These are phyloP conservation scores for Fukomys damarensis DNA, from an alignment of 2,113 vertebrate species.

Conservation along the genomic window DNA sequence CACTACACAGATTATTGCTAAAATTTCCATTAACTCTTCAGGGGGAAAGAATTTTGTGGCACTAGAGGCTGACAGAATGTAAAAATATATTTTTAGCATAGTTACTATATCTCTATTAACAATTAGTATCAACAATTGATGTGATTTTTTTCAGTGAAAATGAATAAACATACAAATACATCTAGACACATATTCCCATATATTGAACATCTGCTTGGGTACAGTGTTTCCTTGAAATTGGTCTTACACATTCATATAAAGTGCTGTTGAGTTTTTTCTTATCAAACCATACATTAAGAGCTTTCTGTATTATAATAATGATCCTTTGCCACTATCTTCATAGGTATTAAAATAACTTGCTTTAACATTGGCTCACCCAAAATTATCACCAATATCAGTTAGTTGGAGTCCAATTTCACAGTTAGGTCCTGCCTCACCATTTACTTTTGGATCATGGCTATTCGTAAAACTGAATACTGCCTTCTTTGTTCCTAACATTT, in stretches of 20 bases:
- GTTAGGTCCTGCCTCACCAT: not conserved
- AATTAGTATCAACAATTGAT: not conserved
- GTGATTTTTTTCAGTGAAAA: not conserved
- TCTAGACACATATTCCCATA: not conserved
- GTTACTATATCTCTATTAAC: not conserved
- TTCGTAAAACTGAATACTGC: not conserved
- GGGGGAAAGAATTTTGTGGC: not conserved
- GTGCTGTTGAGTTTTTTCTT: not conserved
- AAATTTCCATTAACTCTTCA: not conserved
- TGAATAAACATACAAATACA: not conserved
- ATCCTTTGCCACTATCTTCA: not conserved
- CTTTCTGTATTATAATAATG: not conserved
- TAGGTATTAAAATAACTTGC: not conserved
- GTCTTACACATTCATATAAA: not conserved
- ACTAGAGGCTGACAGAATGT: not conserved
- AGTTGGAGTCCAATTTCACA: not conserved
- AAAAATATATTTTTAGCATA: not conserved
- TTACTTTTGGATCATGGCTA: not conserved
- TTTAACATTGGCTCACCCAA: not conserved
- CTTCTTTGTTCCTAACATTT: conserved; percentile 36
- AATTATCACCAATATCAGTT: not conserved
- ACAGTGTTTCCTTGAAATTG: not conserved
- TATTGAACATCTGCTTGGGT: not conserved
- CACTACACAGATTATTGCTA: not conserved
- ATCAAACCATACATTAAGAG: not conserved